phyloP scores from a whole-genome alignment of 1,140 invertebrate genomes.

The Bombus sylvicola region DNA sequence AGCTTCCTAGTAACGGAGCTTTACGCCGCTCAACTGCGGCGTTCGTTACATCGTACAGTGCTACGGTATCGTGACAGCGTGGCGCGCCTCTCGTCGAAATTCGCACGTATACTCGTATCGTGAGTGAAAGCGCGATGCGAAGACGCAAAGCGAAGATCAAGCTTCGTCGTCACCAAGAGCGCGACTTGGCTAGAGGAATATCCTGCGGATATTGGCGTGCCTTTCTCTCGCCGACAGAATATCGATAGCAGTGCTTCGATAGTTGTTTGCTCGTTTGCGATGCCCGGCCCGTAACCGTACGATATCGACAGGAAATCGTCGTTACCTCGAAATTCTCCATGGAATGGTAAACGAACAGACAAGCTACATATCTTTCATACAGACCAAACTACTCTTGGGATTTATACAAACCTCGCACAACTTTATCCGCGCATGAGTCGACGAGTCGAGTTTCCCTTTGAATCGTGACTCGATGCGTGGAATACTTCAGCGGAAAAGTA shows the following conservation, averaged over 20 bases:
- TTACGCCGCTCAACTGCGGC: not conserved
- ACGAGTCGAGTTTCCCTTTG: slow-evolving; percentile 2
- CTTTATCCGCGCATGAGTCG: not conserved
- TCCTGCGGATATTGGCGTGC: slow-evolving; percentile 43
- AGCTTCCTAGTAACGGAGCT: not conserved
- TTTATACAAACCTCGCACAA: not conserved
- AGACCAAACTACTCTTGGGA: not conserved
- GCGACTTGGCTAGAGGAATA: slow-evolving; percentile 19
- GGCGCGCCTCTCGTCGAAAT: not conserved
- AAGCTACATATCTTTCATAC: not conserved
- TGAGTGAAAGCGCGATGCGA: not conserved
- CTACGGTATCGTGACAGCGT: no score
- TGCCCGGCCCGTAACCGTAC: not conserved
- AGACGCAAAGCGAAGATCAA: not conserved
- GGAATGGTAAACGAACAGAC: slow-evolving; percentile 42
- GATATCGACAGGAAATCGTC: slow-evolving; percentile 54
- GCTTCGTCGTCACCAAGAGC: not conserved
- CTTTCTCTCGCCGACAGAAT: slow-evolving; percentile 41
- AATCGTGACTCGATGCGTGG: no score
- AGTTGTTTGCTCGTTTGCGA: slow-evolving; percentile 38
- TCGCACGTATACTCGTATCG: not conserved
- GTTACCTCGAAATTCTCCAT: slow-evolving; percentile 33
- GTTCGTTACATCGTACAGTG: not conserved
- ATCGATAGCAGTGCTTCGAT: slow-evolving; percentile 50
- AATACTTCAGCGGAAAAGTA: not conserved